These are phyloP conservation scores for Toxotes lorentzi DNA, from an alignment of 2,797 vertebrate species.

Conservation along the genomic window DNA sequence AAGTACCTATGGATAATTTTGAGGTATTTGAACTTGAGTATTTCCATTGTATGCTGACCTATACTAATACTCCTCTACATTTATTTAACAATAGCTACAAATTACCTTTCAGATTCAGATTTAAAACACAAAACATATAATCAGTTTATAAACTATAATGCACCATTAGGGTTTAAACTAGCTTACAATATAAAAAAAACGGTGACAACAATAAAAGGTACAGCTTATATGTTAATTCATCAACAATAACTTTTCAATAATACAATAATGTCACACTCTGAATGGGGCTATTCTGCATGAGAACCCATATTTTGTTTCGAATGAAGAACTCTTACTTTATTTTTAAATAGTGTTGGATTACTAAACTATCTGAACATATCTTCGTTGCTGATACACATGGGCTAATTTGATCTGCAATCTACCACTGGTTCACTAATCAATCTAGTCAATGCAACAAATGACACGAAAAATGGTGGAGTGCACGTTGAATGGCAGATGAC, in stretches of 20 bases:
- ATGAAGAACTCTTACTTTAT: not conserved
- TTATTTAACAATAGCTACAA: not conserved
- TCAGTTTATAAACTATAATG: not conserved
- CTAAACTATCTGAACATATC: not conserved
- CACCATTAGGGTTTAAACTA: not conserved
- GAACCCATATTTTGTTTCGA: no score
- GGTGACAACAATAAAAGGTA: not conserved
- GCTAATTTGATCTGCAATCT: no score
- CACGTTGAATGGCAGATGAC: not conserved
- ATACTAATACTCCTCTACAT: not conserved
- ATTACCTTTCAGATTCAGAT: not conserved
- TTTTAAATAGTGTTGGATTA: not conserved
- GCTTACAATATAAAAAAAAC: not conserved
- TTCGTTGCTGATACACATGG: not conserved
- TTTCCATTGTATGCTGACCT: no score
- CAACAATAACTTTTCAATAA: no score
- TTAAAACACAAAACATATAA: no score
- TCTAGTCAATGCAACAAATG: constrained; percentile 6
- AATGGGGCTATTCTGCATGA: no score
- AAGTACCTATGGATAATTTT: not conserved
- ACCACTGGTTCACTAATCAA: not conserved
- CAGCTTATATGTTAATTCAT: not conserved
- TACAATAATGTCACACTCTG: no score
- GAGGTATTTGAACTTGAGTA: not conserved
- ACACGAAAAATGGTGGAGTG: not conserved